Evolutionary conservation across 2,113 vertebrate genomes (phyloP), one percentile per base, ranked within the genome.

Genomic region (Amblyopsis rosae): DNA sequence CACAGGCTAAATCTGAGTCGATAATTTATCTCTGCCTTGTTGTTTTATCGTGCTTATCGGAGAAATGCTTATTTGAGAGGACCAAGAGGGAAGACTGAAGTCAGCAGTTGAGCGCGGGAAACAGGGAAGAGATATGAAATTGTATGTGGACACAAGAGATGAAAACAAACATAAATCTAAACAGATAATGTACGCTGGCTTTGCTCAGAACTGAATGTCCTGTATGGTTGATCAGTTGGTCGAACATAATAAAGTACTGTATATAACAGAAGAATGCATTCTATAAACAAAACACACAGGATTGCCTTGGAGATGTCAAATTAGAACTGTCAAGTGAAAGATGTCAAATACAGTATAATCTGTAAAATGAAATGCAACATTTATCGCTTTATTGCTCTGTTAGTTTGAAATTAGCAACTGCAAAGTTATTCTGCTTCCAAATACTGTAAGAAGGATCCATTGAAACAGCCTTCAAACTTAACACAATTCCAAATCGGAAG

Each of bases 21-120:
- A 73, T 77, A 12, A 9, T 12, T 88, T 84, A 83, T 91, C 82
- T 77, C 41, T 26, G 45, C 35, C 10, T 17, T 75, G 72, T 86
- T 86, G 80, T 82, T 88, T 86, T 71, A 79, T 83, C 56, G 59
- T 19, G 57, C 79, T 88, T 87, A 88, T 88, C 87, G 56, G 62
- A 60, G 12, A 71, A 81, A 74, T 17, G 47, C 76, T 76, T 70
- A 65, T 60, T 19, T 79, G 70, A 76, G 62, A 66, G 70, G 69
- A 60, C 33, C 17, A 16, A 49, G 45, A 13, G 48, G 81, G 81
- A 67, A 80, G 76, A 83, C 82, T 81, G 59, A 65, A 82, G 79
- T 86, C 77, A 84, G 76, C 78, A 77, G 69, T 80, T 72, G 78
- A 83, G 79, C 50, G 69, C 19, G 53, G 59, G 77, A 69, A 64